Conservation (phyloP, 35 echinoderm and acorn worm species). For the Antedon bifida region DNA sequence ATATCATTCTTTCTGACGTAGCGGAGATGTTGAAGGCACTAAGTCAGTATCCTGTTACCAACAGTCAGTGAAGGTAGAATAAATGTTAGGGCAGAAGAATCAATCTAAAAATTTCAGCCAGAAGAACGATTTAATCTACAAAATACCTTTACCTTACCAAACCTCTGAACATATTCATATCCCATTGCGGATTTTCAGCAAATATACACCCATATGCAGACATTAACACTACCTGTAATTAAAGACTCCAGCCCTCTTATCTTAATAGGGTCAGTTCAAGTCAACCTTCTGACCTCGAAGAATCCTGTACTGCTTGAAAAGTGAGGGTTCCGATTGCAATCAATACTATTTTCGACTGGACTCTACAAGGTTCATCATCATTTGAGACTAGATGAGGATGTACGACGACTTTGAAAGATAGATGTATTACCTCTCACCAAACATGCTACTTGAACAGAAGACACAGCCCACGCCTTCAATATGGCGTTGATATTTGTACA, state of each 20-base stretch:
- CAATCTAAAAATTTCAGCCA: background rate
- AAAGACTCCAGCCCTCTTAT: slow-evolving; percentile 3
- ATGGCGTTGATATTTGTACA: background rate
- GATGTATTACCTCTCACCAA: background rate
- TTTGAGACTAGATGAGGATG: background rate
- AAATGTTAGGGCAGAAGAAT: background rate
- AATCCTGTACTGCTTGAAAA: background rate
- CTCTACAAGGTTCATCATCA: background rate
- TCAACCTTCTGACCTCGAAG: background rate
- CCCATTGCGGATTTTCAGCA: background rate
- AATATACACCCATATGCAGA: background rate
- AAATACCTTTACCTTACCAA: background rate
- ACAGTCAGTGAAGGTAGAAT: slow-evolving; percentile 1
- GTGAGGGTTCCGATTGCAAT: background rate
- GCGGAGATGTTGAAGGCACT: background rate
- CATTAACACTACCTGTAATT: background rate
- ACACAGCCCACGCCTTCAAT: background rate
- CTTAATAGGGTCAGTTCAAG: slow-evolving; percentile 2
- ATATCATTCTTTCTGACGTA: slow-evolving; percentile 8
- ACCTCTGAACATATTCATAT: background rate
- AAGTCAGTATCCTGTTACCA: background rate
- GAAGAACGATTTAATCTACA: background rate
- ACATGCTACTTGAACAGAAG: background rate
- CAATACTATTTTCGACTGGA: background rate
- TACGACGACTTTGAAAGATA: background rate